phyloP scores from a whole-genome alignment of 2,797 vertebrate species.

The Semotilus atromaculatus region DNA sequence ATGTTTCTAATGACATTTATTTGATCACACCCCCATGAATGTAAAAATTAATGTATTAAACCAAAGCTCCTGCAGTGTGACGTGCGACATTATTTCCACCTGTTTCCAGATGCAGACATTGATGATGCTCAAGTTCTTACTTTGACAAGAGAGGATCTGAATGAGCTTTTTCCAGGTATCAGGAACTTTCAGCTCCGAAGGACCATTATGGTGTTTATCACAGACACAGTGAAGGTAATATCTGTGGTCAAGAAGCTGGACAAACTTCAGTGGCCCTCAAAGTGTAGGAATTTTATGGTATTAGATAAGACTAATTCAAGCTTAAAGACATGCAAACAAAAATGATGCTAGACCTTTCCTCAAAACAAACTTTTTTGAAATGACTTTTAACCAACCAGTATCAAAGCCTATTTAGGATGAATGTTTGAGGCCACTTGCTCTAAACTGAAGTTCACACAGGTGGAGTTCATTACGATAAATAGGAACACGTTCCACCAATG shows the following conservation, averaged over 20 bases:
- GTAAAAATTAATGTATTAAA: no score
- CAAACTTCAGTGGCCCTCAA: background rate
- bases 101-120: slow-evolving; percentile 26
- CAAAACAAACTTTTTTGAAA: background rate
- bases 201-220: slow-evolving; percentile 28
- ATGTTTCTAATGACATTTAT: background rate
- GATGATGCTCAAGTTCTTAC: slow-evolving; percentile 41
- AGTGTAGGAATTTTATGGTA: background rate
- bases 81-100: background rate
- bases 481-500: background rate
- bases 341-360: background rate
- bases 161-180: slow-evolving; percentile 45
- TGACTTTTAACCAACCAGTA: background rate
- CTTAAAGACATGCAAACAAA: background rate
- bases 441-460: background rate
- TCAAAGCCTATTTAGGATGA: background rate
- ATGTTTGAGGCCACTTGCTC: background rate
- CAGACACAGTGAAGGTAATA: slow-evolving; percentile 23
- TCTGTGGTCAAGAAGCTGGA: background rate
- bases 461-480: background rate
- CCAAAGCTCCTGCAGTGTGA: background rate
- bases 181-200: slow-evolving; percentile 45
- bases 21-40: background rate
- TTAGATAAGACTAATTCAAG: background rate
- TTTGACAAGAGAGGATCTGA: slow-evolving; percentile 51